phyloP scores from a whole-genome alignment of 2,797 vertebrate species.

The Anguilla anguilla region DNA sequence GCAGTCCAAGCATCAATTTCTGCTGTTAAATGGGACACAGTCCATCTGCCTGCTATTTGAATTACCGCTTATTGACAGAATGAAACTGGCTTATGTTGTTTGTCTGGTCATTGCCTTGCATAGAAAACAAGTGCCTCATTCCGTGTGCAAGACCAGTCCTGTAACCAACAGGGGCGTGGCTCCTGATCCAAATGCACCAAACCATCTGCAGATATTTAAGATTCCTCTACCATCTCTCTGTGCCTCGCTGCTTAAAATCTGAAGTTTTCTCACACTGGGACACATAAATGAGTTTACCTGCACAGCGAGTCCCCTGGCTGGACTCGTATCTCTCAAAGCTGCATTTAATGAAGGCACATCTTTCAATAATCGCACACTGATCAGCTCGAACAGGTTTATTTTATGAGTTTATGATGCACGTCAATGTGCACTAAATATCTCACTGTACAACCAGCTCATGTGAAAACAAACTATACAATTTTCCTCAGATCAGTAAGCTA shows the following conservation, averaged over 20 bases:
- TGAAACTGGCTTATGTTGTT: not conserved
- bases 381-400: slow-evolving; percentile 2
- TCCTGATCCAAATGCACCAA: not conserved
- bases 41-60: not conserved
- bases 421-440: not conserved
- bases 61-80: not conserved
- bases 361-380: not conserved
- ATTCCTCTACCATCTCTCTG: not conserved
- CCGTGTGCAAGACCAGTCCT: not conserved
- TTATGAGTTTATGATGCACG: not conserved
- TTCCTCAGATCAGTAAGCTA: not conserved
- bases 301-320: not conserved
- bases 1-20: not conserved
- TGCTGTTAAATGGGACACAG: not conserved
- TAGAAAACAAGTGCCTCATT: not conserved
- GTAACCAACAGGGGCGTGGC: not conserved
- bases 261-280: not conserved
- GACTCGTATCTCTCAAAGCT: not conserved
- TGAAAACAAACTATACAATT: not conserved
- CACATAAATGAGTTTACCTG: slow-evolving; percentile 13
- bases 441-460: not conserved
- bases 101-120: not conserved
- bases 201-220: not conserved
- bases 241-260: not conserved
- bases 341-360: slow-evolving; percentile 1